Conservation (phyloP, 2,113 vertebrate genomes). For the Brachyhypopomus gauderio region DNA sequence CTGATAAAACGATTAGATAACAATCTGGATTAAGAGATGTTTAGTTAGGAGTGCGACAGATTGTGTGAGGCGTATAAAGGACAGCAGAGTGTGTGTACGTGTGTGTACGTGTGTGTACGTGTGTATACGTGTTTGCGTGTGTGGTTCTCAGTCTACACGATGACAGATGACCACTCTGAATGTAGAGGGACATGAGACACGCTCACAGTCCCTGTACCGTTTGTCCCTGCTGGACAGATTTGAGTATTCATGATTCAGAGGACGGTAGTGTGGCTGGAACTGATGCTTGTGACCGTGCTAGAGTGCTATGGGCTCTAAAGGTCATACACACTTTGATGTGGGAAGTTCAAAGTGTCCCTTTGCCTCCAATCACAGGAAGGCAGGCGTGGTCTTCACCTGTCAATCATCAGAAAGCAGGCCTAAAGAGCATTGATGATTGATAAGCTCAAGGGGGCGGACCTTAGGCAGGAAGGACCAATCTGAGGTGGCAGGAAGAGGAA, state of each 20-base stretch:
- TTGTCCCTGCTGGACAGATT: slow-evolving; percentile 48
- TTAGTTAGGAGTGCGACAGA: slow-evolving; percentile 35
- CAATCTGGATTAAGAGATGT: background rate
- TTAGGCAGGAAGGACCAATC: slow-evolving; percentile 55
- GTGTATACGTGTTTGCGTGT: background rate
- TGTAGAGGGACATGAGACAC: slow-evolving; percentile 48
- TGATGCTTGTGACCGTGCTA: background rate
- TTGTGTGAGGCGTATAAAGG: slow-evolving; percentile 40
- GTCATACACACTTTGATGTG: slow-evolving; percentile 39
- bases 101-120: slow-evolving; percentile 32
- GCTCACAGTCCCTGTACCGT: slow-evolving; percentile 44
- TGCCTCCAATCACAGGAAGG: slow-evolving; percentile 55
- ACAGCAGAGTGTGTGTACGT: slow-evolving; percentile 43
- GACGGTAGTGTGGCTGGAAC: slow-evolving; percentile 38
- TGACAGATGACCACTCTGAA: slow-evolving; percentile 59
- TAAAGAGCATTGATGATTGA: slow-evolving; percentile 72
- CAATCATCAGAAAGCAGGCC: slow-evolving; percentile 54
- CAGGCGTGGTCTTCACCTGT: slow-evolving; percentile 66
- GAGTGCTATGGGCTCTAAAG: slow-evolving; percentile 35
- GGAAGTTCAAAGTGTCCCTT: slow-evolving; percentile 18
- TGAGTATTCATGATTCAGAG: slow-evolving; percentile 62
- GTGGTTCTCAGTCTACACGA: slow-evolving; percentile 22
- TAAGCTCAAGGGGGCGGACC: slow-evolving; percentile 54
- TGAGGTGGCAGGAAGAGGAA: slow-evolving; percentile 47
- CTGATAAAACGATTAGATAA: background rate